Evolutionary conservation across 2,888 invertebrate genomes (phyloP), one percentile per base, ranked within the genome.

Genomic region (Hololepta plana): DNA sequence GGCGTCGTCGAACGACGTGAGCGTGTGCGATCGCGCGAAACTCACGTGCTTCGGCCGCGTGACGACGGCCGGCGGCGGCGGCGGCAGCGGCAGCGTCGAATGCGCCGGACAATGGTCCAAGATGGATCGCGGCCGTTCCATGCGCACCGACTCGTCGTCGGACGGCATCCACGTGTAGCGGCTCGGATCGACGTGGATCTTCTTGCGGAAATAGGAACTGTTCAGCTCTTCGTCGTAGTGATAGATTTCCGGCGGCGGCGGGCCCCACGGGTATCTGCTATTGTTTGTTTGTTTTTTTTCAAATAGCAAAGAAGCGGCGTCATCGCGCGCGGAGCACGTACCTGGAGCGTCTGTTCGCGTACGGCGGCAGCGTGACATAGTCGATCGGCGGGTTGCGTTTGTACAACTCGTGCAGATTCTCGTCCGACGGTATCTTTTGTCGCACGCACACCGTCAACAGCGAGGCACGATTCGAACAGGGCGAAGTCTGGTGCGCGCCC

Each of bases 41-140:
- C 84, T 85, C 16, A 88, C 88, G 51, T 88, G 88, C 50, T 88
- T 88, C 35, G 77, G 72, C 51, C 81, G n/a, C n/a, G n/a, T n/a
- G n/a, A n/a, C n/a, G n/a, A n/a, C n/a, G 42, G 71, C 64, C 39
- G 69, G 63, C 40, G 67, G 50, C 23, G 50, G 55, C 29, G 51
- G 62, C 45, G 64, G 62, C 37, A 62, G 62, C 35, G 59, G 62
- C 46, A 65, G 64, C 38, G 61, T 64, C 44, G 61, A 24, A 8
- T 21, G 9, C 5, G 10, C 10, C 9, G 21, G 10, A 28, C 38
- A 42, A 27, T 46, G 42, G 29, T 54, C 54, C 24, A 50, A 31
- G 19, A 54, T 50, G n/a, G 55, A 50, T 31, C 49, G 48, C 44
- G 74, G 73, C 56, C 72, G 68, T 45, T 75, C 79, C 66, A 77